Evolutionary conservation across 1,140 invertebrate species (phyloP), one percentile per base, ranked within the genome.

Genomic region (Bombus sibiricus): DNA sequence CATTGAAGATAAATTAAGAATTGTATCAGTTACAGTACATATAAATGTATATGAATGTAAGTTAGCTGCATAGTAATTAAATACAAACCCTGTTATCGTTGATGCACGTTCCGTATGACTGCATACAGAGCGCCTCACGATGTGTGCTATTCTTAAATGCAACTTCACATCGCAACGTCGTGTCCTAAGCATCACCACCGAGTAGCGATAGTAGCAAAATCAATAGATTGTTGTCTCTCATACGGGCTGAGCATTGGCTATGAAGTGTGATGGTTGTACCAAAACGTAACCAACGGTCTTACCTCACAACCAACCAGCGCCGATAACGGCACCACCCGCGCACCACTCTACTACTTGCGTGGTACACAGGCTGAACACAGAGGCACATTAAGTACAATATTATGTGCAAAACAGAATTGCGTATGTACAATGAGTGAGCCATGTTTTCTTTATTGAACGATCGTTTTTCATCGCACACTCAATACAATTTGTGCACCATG

Each of bases 401-500:
- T 87, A 84, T 88, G 84, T 79, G 85, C 87, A 86, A 86, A 85
- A 87, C 86, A 87, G 82, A 84, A 87, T 89, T 87, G 88, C 86
- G 89, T 94, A 94, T 93, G 94, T 94, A 94, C 92, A 94, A 91
- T 94, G 93, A 95, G 94, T 95, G 94, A 94, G 94, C 94, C 92
- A 95, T 94, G 93, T 88, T 85, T 90, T 93, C 78, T 87, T 75
- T 88, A 89, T 88, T 75, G 57, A 85, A 85, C 69, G 77, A 85
- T 85, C 83, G 83, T 81, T 92, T 93, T 92, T 94, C 94, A 95
- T 94, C 93, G 94, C 94, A 93, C 94, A 95, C 94, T 95, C 94
- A 95, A 94, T 92, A 92, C 90, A 93, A 93, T 94, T 94, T 94
- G 94, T 95, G 93, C 93, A 94, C 91, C 96, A 97, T 97, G 97